Conservation (phyloP, 2,797 vertebrate species). For the Cirrhinus molitorella region DNA sequence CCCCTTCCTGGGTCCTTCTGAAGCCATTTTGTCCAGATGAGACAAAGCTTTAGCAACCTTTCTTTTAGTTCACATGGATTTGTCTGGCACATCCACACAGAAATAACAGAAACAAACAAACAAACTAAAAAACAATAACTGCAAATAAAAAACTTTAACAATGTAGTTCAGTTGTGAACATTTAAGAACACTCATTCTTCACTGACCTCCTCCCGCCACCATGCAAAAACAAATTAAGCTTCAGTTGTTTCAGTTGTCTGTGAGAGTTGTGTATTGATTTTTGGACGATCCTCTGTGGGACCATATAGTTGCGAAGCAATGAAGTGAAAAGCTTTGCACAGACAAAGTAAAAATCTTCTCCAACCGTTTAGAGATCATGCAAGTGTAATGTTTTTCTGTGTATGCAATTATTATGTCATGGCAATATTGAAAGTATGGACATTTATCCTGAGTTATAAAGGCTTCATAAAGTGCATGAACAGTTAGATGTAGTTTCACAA, state of each 20-base stretch:
- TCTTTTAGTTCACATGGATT: slow-evolving; percentile 40
- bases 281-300: slow-evolving; percentile 48
- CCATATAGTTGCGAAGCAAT: slow-evolving; percentile 40
- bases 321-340: slow-evolving; percentile 53
- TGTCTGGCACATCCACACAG: slow-evolving; percentile 36
- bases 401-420: not conserved
- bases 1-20: slow-evolving; percentile 65
- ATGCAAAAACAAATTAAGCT: slow-evolving; percentile 68
- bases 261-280: slow-evolving; percentile 66
- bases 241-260: slow-evolving; percentile 65
- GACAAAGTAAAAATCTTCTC: slow-evolving; percentile 45
- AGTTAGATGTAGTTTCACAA: not conserved
- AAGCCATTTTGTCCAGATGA: slow-evolving; percentile 68
- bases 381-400: not conserved
- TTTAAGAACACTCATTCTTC: slow-evolving; percentile 61
- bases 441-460: not conserved
- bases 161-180: slow-evolving; percentile 38
- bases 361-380: not conserved
- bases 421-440: not conserved
- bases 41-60: slow-evolving; percentile 38
- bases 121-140: slow-evolving; percentile 32
- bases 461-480: not conserved
- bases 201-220: slow-evolving; percentile 52
- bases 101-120: slow-evolving; percentile 17
- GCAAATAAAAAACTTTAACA: slow-evolving; percentile 22